Evolutionary conservation across 2,113 vertebrate species (phyloP).

Genomic region (Hylia prasina): DNA sequence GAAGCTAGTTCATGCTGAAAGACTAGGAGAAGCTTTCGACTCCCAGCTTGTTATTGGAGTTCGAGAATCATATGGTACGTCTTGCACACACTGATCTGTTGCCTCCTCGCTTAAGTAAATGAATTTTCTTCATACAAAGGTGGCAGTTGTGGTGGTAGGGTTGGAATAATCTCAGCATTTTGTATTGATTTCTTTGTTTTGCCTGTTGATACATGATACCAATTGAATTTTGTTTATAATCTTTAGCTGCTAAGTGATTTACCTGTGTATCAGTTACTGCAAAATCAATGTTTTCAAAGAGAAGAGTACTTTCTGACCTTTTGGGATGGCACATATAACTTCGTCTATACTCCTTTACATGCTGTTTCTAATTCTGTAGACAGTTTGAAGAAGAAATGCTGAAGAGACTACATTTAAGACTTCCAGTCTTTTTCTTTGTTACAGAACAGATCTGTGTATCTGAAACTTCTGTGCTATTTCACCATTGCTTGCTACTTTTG

Average conservation of each 20-base stretch:
- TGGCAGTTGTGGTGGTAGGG: not conserved
- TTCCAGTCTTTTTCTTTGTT: not conserved
- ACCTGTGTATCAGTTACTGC: not conserved
- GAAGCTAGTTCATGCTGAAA: slow-evolving; percentile 96
- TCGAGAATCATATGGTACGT: slow-evolving; percentile 94
- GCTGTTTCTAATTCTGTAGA: not conserved
- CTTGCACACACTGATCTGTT: not conserved
- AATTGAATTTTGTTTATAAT: not conserved
- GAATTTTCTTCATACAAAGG: not conserved
- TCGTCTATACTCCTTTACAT: not conserved
- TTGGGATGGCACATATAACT: not conserved
- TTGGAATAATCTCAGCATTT: not conserved
- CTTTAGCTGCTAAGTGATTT: not conserved
- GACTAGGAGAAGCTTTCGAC: slow-evolving; percentile 96
- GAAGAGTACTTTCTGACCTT: not conserved
- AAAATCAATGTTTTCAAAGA: not conserved
- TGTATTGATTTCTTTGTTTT: not conserved
- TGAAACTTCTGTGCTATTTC: not conserved
- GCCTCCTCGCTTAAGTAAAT: not conserved
- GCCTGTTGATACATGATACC: not conserved
- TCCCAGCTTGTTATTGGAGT: slow-evolving; percentile 99
- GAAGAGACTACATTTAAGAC: not conserved
- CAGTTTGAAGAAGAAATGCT: not conserved
- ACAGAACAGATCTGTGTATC: not conserved
- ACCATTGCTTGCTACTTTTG: not conserved